Evolutionary conservation across 2,888 invertebrate species (phyloP).

Genomic region (Ferdinandea cuprea): DNA sequence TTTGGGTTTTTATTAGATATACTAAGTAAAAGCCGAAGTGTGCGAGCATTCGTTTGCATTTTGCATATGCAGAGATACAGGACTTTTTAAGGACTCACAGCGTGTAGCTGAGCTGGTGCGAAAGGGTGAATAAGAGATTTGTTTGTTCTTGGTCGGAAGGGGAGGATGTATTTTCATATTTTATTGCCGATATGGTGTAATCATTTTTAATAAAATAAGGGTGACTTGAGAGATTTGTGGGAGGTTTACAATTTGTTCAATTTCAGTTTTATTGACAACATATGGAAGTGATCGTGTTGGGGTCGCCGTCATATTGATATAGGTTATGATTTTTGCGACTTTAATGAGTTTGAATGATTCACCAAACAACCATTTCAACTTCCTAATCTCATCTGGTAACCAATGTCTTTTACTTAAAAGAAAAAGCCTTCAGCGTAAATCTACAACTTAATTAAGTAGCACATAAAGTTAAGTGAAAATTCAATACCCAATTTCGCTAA

Average conservation of each 20-base stretch:
- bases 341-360: neutral
- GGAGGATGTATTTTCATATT: conserved; percentile 32
- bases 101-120: conserved; percentile 4
- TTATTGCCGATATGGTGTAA: conserved; percentile 57
- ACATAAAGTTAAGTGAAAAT: conserved; percentile 6
- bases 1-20: conserved; percentile 62
- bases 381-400: neutral
- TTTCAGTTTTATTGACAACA: conserved; percentile 49
- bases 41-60: conserved; percentile 28
- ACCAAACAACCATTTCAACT: neutral
- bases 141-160: conserved; percentile 31
- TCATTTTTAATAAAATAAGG: conserved; percentile 51
- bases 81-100: no score
- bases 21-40: conserved; percentile 57
- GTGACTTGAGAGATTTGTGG: conserved; percentile 40
- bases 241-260: conserved; percentile 18
- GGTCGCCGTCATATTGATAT: no score
- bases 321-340: conserved; percentile 8
- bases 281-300: conserved; percentile 37
- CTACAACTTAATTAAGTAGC: neutral
- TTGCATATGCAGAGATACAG: conserved; percentile 34
- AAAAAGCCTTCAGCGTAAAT: neutral
- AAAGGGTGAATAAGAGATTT: conserved; percentile 64
- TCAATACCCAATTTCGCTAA: conserved; percentile 30
- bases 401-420: neutral